Percentiles rank a stretch among this genome's conserved stretches.
These are phyloP conservation scores for Sicus ferrugineus DNA, from an alignment of 2,888 invertebrate species.

Conservation along the genomic window DNA sequence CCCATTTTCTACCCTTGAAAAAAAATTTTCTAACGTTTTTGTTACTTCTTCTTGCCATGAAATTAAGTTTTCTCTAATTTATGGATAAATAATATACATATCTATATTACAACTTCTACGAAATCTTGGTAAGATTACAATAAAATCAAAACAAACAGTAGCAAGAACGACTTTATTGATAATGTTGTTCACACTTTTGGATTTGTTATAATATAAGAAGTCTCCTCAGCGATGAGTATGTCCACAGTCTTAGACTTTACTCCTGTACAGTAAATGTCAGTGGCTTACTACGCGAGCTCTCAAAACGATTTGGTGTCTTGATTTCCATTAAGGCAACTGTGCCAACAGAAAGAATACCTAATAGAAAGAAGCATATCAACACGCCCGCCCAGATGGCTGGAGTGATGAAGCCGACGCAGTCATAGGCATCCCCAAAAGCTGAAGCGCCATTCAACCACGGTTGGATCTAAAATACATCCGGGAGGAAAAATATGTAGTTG, in stretches of 20 bases:
- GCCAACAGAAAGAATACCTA: slow-evolving; percentile 80
- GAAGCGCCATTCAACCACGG: slow-evolving; percentile 66
- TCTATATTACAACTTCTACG: no score
- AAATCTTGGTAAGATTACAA: no score
- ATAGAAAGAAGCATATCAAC: slow-evolving; percentile 79
- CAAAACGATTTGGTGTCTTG: slow-evolving; percentile 95
- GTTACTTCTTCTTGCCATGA: no score
- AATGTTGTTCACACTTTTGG: no score
- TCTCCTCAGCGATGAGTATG: no score
- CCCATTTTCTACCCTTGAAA: no score
- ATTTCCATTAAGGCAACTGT: slow-evolving; percentile 90
- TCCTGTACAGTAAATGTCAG: slow-evolving; percentile 82
- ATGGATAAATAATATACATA: no score
- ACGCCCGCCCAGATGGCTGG: slow-evolving; percentile 93
- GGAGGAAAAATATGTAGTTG: neutral
- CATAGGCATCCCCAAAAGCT: slow-evolving; percentile 79
- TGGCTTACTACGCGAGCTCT: slow-evolving; percentile 93
- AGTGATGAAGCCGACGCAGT: slow-evolving; percentile 91
- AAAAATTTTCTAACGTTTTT: no score
- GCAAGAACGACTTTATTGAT: no score
- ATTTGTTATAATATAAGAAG: no score
- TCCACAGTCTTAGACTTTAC: slow-evolving; percentile 67
- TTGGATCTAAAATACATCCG: slow-evolving; percentile 66
- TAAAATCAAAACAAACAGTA: no score
- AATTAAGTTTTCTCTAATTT: no score